These are phyloP conservation scores for Camponotus floridanus DNA, from an alignment of 1,140 invertebrate species.

Conservation along the genomic window DNA sequence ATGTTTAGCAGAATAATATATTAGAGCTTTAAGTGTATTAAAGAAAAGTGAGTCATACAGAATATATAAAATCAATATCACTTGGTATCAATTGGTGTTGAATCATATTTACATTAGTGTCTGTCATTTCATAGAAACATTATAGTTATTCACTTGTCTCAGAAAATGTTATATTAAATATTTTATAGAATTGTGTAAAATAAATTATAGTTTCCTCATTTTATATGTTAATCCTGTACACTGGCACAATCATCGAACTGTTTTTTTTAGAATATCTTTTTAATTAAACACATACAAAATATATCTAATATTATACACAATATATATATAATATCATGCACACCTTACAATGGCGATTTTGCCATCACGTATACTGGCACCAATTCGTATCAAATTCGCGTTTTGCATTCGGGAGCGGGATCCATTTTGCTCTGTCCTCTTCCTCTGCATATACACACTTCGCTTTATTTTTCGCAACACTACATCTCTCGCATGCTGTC, in stretches of 20 bases:
- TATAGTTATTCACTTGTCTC: not conserved
- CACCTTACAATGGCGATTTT: constrained; percentile 40
- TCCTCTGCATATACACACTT: constrained; percentile 56
- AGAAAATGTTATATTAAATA: constrained; percentile 14
- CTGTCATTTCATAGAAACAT: constrained; percentile 71
- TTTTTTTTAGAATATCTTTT: constrained; percentile 41
- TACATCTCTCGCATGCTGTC: constrained; percentile 74
- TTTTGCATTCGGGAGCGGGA: constrained; percentile 73
- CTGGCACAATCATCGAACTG: constrained; percentile 46
- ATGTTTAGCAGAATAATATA: constrained; percentile 47
- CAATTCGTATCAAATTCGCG: constrained; percentile 75
- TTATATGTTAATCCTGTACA: constrained; percentile 35
- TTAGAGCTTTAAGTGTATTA: constrained; percentile 67
- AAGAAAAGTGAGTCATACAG: constrained; percentile 50
- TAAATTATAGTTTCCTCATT: constrained; percentile 4
- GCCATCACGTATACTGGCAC: constrained; percentile 59
- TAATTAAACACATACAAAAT: constrained; percentile 32
- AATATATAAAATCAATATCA: constrained; percentile 64
- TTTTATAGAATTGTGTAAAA: constrained; percentile 18
- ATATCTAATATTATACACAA: constrained; percentile 42
- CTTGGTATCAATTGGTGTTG: constrained; percentile 80
- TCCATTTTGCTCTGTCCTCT: constrained; percentile 42
- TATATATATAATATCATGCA: constrained; percentile 32
- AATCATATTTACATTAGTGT: constrained; percentile 78
- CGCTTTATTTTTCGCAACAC: constrained; percentile 70